A percentile compares a stretch with the other conserved stretches of the same genome.
These are phyloP conservation scores for Mythimna impura DNA, from an alignment of 2,888 invertebrate genomes.

Conservation along the genomic window DNA sequence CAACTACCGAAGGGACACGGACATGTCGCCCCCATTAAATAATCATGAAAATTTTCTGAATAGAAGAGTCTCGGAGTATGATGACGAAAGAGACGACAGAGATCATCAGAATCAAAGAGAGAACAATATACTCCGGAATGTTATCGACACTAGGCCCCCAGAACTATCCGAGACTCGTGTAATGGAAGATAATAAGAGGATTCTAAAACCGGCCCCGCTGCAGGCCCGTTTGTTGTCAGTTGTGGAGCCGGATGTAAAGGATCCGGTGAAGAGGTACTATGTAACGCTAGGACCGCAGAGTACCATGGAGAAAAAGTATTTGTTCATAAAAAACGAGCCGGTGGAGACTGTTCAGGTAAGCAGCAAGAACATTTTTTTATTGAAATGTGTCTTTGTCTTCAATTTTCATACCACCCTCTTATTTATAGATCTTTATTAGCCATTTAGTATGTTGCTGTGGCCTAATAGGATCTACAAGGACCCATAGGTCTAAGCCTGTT, in stretches of 20 bases:
- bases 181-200: constrained; percentile 79
- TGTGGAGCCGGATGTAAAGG: constrained; percentile 80
- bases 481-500: too few relatives aligned
- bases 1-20: constrained; percentile 76
- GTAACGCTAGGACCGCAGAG: constrained; percentile 83
- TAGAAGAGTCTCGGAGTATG: constrained; percentile 84
- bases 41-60: constrained; percentile 83
- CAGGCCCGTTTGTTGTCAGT: constrained; percentile 83
- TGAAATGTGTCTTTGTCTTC: too few relatives aligned
- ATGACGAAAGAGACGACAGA: constrained; percentile 79
- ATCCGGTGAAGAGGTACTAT: constrained; percentile 81
- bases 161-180: constrained; percentile 82
- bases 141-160: constrained; percentile 75
- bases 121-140: constrained; percentile 73
- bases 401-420: too few relatives aligned
- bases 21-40: constrained; percentile 79
- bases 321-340: constrained; percentile 92
- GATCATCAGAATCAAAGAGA: constrained; percentile 76
- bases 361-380: neutral
- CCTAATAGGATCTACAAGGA: too few relatives aligned
- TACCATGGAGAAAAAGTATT: constrained; percentile 91
- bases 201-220: constrained; percentile 85
- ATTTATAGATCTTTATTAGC: too few relatives aligned
- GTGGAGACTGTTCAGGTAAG: constrained; percentile 86
- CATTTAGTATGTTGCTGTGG: too few relatives aligned